These are phyloP conservation scores for Bombus balteatus DNA, from an alignment of 1,140 invertebrate species.

Conservation along the genomic window DNA sequence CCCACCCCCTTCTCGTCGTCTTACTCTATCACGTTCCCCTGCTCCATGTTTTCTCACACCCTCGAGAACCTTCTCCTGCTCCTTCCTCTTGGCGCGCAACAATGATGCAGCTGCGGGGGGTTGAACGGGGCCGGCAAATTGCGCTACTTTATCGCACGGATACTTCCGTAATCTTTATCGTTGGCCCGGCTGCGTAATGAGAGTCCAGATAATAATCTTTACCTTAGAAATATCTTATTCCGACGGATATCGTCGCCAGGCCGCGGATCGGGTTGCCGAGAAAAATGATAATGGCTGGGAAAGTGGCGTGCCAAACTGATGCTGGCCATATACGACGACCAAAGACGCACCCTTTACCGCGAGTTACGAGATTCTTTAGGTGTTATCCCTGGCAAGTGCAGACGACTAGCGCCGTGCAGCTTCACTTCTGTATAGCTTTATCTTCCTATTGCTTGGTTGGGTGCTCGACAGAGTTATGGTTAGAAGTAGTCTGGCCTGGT, in stretches of 20 bases:
- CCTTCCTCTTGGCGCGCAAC: slow-evolving; percentile 28
- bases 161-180: slow-evolving; percentile 63
- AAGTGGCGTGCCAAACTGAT: too few relatives aligned
- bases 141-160: slow-evolving; percentile 56
- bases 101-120: slow-evolving; percentile 37
- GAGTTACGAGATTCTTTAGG: slow-evolving; percentile 20
- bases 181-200: slow-evolving; percentile 42
- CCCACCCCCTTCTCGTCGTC: neutral
- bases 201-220: slow-evolving; percentile 57
- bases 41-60: neutral
- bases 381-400: neutral
- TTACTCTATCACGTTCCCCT: neutral
- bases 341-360: neutral
- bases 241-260: slow-evolving; percentile 17
- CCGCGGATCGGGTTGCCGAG: slow-evolving; percentile 2
- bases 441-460: neutral
- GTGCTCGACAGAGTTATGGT: too few relatives aligned
- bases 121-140: slow-evolving; percentile 53
- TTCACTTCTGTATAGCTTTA: neutral
- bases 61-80: neutral
- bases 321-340: neutral
- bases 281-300: slow-evolving; percentile 25
- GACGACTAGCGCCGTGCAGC: neutral
- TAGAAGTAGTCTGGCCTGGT: too few relatives aligned
- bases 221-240: slow-evolving; percentile 31